A percentile compares a stretch with the other conserved stretches of the same genome.
phyloP scores from a whole-genome alignment of 1,140 invertebrate species.

The Lepidostoma basale region DNA sequence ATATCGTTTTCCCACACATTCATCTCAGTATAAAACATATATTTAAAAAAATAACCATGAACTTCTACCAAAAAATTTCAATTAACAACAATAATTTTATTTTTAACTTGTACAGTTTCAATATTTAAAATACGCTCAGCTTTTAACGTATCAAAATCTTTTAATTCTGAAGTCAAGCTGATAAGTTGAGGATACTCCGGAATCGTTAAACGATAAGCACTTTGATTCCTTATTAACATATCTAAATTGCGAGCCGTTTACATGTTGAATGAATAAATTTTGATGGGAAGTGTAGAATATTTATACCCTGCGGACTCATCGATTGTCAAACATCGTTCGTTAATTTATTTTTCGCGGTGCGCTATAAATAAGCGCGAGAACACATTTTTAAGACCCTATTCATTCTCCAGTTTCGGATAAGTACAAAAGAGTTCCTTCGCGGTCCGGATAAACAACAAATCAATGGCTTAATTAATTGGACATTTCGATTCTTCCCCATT shows the following conservation, averaged over 20 bases:
- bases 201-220: too few relatives aligned
- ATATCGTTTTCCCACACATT: too few relatives aligned
- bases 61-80: too few relatives aligned
- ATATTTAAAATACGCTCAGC: too few relatives aligned
- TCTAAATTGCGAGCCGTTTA: conserved; percentile 47
- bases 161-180: too few relatives aligned
- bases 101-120: too few relatives aligned
- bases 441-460: conserved; percentile 44
- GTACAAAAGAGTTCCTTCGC: conserved; percentile 31
- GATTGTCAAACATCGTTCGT: conserved; percentile 44
- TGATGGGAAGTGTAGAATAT: conserved; percentile 41
- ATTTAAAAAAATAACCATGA: too few relatives aligned
- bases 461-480: conserved; percentile 48
- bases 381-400: conserved; percentile 13
- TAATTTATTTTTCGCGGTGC: conserved; percentile 36
- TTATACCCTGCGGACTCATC: conserved; percentile 41
- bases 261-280: conserved; percentile 46
- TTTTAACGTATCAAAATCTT: too few relatives aligned
- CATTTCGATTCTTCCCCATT: conserved; percentile 46
- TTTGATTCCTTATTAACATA: conserved; percentile 44
- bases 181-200: too few relatives aligned
- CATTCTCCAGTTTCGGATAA: conserved; percentile 27
- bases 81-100: too few relatives aligned
- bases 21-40: too few relatives aligned
- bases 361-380: conserved; percentile 28